A percentile compares a stretch with the other conserved stretches of the same genome.
These are phyloP conservation scores for Merodon equestris DNA, from an alignment of 2,888 invertebrate genomes.

Conservation along the genomic window DNA sequence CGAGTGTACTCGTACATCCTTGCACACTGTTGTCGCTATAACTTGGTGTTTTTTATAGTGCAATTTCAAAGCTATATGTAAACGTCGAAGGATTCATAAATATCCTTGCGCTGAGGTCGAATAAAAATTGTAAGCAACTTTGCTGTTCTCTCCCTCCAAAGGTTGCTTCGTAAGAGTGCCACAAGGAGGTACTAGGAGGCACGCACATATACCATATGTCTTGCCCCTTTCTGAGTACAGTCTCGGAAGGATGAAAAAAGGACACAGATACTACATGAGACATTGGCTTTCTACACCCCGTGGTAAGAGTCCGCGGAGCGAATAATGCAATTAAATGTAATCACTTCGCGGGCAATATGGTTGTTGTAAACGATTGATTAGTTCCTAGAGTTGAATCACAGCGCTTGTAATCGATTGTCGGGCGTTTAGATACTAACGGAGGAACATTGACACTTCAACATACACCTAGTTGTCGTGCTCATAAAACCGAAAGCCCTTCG, in stretches of 20 bases:
- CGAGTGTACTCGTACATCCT: not conserved
- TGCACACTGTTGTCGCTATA: slow-evolving; percentile 35
- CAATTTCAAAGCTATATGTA: slow-evolving; percentile 34
- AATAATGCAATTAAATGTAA: slow-evolving; percentile 44
- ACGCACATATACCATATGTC: too few species aligned
- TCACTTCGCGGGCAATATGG: slow-evolving; percentile 8
- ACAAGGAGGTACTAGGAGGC: not conserved
- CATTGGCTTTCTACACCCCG: slow-evolving; percentile 19
- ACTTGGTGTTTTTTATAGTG: slow-evolving; percentile 42
- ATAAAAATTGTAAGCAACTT: slow-evolving; percentile 61
- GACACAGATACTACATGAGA: slow-evolving; percentile 21
- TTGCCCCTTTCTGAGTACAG: slow-evolving; percentile 3
- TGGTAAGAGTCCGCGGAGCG: slow-evolving; percentile 4
- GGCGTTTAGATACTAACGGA: too few species aligned
- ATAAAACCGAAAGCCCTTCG: too few species aligned
- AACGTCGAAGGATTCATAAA: slow-evolving; percentile 52
- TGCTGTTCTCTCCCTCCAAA: slow-evolving; percentile 4
- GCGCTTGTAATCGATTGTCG: not conserved
- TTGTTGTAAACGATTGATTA: slow-evolving; percentile 43
- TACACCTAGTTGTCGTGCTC: too few species aligned
- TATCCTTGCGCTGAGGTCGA: slow-evolving; percentile 53
- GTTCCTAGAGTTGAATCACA: slow-evolving; percentile 11
- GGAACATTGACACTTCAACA: too few species aligned
- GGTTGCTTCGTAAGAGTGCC: slow-evolving; percentile 12
- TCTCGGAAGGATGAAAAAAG: slow-evolving; percentile 24